Evolutionary conservation across 2,797 vertebrate genomes (phyloP), one percentile per base, ranked within the genome.

Genomic region (Pelochelys cantorii): DNA sequence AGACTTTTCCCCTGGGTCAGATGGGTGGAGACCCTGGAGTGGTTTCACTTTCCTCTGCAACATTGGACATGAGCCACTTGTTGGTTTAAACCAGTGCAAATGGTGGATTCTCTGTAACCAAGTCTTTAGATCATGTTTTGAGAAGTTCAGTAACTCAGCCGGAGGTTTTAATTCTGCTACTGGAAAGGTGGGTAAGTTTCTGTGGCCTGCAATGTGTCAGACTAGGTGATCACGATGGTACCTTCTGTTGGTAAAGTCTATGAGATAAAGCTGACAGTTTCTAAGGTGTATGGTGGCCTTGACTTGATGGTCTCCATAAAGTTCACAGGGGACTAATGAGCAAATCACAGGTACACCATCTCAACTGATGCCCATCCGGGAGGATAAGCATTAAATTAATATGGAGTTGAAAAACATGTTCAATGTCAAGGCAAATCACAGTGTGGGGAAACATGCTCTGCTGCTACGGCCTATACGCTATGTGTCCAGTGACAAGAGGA

Each of bases 301-400:
- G 78, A 54, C 56, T 89, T 80, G 82, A 94, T 80, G 2, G 23
- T 83, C 94, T 90, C 37, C 65, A 94, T 85, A 78, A 90, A 94
- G 95, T 34, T 60, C 74, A 85, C 89, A 92, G 22, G 80, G 77
- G 57, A 84, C 80, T 93, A 92, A 88, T 85, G 85, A 85, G 65
- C 59, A 59, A 2, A 4, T 79, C 29, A 81, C 25, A 83, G 93
- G 93, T 93, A 79, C 48, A 92, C 42, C 59, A 29, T 90, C 92
- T 94, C 79, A 81, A 42, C 65, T 75, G 86, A 42, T 81, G 56
- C 83, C 25, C 84, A 90, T 18, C 83, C 84, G 87, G 48, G 54
- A 90, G 85, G 48, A 57, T 31, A 68, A 34, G 71, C 27, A 31
- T 13, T 86, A 86, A 48, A 54, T 0, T 27, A 79, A 54, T 17